A percentile compares a stretch with the other conserved stretches of the same genome.
Evolutionary conservation across 2,888 invertebrate genomes (phyloP).

Genomic region (Lysandra coridon): DNA sequence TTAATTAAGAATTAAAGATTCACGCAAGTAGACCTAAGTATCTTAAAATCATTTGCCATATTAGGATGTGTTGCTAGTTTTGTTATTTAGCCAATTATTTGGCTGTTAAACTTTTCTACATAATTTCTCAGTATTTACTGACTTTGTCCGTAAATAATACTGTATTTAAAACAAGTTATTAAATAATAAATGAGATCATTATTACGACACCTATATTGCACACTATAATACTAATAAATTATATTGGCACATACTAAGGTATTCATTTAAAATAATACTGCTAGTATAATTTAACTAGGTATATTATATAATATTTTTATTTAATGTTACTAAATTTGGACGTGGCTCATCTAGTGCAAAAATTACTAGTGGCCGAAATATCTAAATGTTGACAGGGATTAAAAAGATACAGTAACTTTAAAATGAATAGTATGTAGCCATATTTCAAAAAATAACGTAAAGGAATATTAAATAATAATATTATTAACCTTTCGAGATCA

Average conservation of each 20-base stretch:
- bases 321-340: neutral
- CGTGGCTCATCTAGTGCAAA: neutral
- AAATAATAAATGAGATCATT: neutral
- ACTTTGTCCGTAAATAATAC: constrained; percentile 4
- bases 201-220: constrained; percentile 9
- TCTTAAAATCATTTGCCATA: neutral
- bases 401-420: neutral
- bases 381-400: neutral
- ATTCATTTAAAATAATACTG: constrained; percentile 11
- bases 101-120: neutral
- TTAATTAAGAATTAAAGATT: too few species aligned
- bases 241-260: constrained; percentile 21
- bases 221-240: neutral
- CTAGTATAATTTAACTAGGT: neutral
- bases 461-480: neutral
- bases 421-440: too few species aligned
- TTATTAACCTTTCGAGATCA: neutral
- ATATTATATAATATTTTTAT: neutral
- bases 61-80: neutral
- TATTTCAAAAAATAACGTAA: neutral
- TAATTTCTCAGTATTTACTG: neutral
- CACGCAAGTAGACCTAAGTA: neutral
- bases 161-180: neutral
- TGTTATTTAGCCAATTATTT: neutral
- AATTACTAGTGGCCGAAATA: constrained; percentile 9